Evolutionary conservation across 2,113 vertebrate species (phyloP), one percentile per base, ranked within the genome.

Genomic region (Zosterops lateralis): DNA sequence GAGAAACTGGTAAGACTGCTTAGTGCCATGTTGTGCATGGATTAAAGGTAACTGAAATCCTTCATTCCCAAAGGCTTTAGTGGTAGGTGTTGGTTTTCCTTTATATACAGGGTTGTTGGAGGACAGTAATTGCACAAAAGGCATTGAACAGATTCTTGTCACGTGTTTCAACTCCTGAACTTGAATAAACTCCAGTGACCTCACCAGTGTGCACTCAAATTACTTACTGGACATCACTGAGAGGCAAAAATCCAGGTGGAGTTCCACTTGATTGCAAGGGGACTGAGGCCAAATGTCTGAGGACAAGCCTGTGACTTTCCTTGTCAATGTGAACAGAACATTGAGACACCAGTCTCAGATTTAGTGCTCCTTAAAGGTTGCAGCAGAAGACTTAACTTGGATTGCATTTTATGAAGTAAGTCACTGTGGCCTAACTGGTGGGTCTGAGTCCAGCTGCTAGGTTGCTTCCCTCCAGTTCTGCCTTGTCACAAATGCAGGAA

Each of bases 181-280:
- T 80, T 42, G 58, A 96, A 22, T 93, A 84, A 92, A 84, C 95
- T 73, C 64, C 21, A 84, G 70, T 91, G 92, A 89, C 86, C 74
- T 95, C 84, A 84, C 53, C 83, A 80, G 22, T 65, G 74, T 68
- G 84, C 19, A 15, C 86, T 96, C 61, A 9, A 17, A 47, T 96
- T 94, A 91, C 89, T 92, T 89, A 56, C 40, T 91, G 84, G 87
- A n/a, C 58, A 31, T 74, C n/a, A 62, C n/a, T 61, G 76, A 78
- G 70, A 84, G 54, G 70, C 42, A 84, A 31, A 67, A 95, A 91
- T 96, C 71, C 84, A 93, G 94, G 84, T 96, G 77, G n/a, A 92
- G 74, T 87, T 92, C 45, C 9, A 36, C 61, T 76, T 85, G 83
- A 62, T 77, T 91, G 68, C 6, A 29, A 51, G 58, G 64, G 44